Conservation (phyloP, 2,113 vertebrate species). For the Phylloscopus whistleri region DNA sequence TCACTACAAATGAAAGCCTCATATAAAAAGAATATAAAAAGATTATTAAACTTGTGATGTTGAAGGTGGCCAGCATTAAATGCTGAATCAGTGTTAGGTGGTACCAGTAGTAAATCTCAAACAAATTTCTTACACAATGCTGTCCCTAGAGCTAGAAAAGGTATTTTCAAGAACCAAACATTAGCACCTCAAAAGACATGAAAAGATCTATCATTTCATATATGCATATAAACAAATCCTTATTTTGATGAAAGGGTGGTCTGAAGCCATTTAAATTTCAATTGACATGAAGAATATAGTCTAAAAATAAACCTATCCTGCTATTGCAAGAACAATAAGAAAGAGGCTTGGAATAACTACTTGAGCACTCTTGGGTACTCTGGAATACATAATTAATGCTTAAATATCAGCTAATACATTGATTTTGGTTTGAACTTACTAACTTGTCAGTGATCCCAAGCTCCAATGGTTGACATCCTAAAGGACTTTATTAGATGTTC, state of each 20-base stretch:
- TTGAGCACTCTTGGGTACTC: neutral
- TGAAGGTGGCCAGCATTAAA: neutral
- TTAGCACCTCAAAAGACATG: neutral
- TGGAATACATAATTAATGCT: neutral
- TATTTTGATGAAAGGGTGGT: neutral
- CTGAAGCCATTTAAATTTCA: neutral
- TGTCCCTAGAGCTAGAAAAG: neutral
- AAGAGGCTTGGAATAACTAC: neutral
- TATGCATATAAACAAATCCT: neutral
- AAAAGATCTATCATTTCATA: neutral
- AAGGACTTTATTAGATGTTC: neutral
- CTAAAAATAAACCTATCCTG: neutral
- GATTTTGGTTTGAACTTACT: conserved; percentile 23
- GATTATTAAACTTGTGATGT: neutral
- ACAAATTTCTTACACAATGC: neutral
- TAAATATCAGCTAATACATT: neutral
- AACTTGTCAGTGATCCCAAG: neutral
- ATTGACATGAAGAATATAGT: neutral
- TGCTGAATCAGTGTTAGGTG: neutral
- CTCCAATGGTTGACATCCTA: neutral
- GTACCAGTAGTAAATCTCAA: neutral
- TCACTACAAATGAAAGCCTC: neutral
- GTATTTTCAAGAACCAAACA: neutral
- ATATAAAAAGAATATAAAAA: neutral
- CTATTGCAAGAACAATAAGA: neutral